Base-by-base conservation (phyloP, 64 coral and sea anemone species). In the Anthopleura sola region DNA sequence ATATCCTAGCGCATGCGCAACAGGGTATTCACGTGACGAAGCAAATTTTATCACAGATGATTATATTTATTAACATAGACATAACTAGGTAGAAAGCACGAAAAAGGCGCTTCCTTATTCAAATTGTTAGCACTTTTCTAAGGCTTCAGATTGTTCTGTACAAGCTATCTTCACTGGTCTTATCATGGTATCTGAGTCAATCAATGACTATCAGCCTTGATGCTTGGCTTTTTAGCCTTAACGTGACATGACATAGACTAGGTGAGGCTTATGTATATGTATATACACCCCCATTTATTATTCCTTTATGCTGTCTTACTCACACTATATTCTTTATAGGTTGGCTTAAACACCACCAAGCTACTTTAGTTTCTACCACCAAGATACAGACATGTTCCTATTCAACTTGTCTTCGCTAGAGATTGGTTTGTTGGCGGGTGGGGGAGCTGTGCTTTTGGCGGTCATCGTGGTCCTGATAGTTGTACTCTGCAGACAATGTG, bases 371-470 rank as follows among this genome's bases (percentile, higher is more conserved):
- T 32, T 34, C 12, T 32, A 71, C 66, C n/a, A 71, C 50, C 16
- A 28, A 71, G 66, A 71, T 9, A 56, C 19, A 62, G 75, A 34
- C 11, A 83, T 83, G 82, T 83, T 83, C 55, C 82, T 83, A 24
- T 56, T 36, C 18, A 83, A 56, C 82, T 28, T 83, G 49, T 83
- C 82, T 19, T 83, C 82, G 2, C 17, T 83, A 36, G 82, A 83
- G 36, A 83, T 83, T 31, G 82, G 82, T 83, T 55, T 83, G 50
- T 55, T 83, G 21, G 82, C 82, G 5, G 82, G 82, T 24, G 82
- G 82, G 46, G 82, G 46, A 34, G 82, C 82, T 33, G 50, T 83
- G 21, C 50, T 83, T 38, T 49, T 83, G 34, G 82, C 82, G 82
- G 48, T 83, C 9, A 83, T 83, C 55, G 44, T 83, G 44, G 82